A percentile compares a stretch with the other conserved stretches of the same genome.
These are phyloP conservation scores for Aphidius gifuensis DNA, from an alignment of 1,140 invertebrate genomes.

Conservation along the genomic window DNA sequence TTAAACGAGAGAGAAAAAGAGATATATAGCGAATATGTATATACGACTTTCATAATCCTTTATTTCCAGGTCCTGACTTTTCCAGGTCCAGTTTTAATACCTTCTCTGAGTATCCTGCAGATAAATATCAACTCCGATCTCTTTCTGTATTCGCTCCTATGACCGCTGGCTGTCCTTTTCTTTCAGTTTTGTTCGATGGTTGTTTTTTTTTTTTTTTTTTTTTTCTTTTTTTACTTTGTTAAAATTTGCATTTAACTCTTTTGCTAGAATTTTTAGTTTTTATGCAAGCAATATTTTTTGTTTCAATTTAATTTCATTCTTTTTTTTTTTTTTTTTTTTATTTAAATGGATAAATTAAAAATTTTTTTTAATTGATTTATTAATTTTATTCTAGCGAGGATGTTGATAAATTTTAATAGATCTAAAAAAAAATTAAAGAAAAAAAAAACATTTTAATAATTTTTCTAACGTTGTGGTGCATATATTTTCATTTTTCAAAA, in stretches of 20 bases:
- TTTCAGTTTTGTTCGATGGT: too few species aligned
- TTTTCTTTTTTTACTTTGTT: too few species aligned
- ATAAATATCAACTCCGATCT: constrained; percentile 44
- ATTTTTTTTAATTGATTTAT: too few species aligned
- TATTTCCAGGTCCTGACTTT: constrained; percentile 54
- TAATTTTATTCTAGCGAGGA: too few species aligned
- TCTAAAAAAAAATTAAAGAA: background rate
- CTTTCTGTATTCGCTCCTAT: constrained; percentile 48
- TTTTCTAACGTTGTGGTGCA: background rate
- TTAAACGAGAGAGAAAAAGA: constrained; percentile 11
- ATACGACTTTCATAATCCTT: constrained; percentile 49
- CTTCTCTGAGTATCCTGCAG: constrained; percentile 51
- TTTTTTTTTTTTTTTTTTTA: too few species aligned
- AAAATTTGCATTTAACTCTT: background rate
- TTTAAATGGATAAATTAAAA: too few species aligned
- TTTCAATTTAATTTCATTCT: too few species aligned
- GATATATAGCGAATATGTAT: background rate
- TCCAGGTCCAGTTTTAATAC: constrained; percentile 48
- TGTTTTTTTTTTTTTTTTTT: too few species aligned
- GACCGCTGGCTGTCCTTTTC: constrained; percentile 50
- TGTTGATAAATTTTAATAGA: background rate
- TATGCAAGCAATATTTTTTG: too few species aligned
- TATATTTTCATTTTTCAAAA: constrained; percentile 4
- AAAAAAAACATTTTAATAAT: constrained; percentile 1
- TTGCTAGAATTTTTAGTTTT: too few species aligned